These are phyloP conservation scores for Tanytarsus gracilentus DNA, from an alignment of 2,888 invertebrate genomes.

Conservation along the genomic window DNA sequence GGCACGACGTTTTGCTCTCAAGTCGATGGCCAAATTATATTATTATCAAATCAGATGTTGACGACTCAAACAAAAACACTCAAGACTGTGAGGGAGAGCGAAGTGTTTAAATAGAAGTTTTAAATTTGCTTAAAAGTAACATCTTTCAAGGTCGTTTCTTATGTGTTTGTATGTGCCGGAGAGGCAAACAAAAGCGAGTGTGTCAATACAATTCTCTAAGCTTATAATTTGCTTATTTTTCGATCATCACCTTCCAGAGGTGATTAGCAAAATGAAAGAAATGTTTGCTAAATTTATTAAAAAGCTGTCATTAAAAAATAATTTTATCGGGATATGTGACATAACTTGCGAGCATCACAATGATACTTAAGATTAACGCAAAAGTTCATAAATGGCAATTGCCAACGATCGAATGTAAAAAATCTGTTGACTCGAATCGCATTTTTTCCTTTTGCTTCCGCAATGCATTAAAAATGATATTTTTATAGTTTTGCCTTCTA, in stretches of 20 bases:
- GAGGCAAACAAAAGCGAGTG: not conserved
- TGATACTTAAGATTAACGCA: no score
- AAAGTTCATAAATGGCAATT: not conserved
- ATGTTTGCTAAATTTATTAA: no score
- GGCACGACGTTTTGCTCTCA: not conserved
- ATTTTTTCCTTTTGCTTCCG: slow-evolving; percentile 23
- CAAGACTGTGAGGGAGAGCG: no score
- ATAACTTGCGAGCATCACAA: no score
- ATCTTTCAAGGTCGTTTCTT: slow-evolving; percentile 5
- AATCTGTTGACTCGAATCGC: no score
- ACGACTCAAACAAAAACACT: no score
- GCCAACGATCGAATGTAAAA: not conserved
- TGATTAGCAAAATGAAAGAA: not conserved
- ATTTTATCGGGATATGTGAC: no score
- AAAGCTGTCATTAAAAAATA: no score
- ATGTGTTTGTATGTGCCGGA: not conserved
- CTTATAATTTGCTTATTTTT: slow-evolving; percentile 5
- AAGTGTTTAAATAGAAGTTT: not conserved
- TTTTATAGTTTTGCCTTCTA: no score
- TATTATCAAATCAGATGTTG: not conserved
- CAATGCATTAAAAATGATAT: slow-evolving; percentile 18
- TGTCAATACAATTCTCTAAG: slow-evolving; percentile 1
- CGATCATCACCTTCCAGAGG: not conserved
- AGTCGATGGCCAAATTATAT: slow-evolving; percentile 1
- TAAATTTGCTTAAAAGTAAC: not conserved